Evolutionary conservation across 2,888 invertebrate genomes (phyloP).

Genomic region (Monoplex corrugatus): DNA sequence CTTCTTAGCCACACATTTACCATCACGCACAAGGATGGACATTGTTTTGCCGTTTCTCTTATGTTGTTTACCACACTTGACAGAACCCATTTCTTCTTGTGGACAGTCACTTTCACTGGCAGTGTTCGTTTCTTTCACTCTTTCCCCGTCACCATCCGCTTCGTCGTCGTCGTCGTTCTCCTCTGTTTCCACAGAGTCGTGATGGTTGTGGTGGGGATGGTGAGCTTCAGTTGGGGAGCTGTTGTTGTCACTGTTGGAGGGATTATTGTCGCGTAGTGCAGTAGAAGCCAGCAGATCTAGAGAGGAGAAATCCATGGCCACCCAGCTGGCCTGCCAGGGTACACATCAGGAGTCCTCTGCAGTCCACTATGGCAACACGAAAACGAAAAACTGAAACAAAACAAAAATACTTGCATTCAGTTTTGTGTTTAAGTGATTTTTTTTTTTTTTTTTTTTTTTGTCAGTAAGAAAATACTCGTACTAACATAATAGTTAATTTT

Average conservation of each 20-base stretch:
- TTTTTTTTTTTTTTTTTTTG: no score
- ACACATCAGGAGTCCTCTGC: constrained; percentile 39
- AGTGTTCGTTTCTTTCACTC: no score
- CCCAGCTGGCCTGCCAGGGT: constrained; percentile 42
- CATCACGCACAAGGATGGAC: constrained; percentile 33
- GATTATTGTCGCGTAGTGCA: constrained; percentile 62
- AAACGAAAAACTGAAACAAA: constrained; percentile 31
- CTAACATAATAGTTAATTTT: no score
- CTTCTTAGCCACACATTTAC: constrained; percentile 24
- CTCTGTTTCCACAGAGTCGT: background rate
- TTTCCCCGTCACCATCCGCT: constrained; percentile 34
- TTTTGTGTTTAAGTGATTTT: no score
- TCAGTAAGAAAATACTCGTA: background rate
- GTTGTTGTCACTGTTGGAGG: constrained; percentile 64
- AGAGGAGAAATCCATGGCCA: constrained; percentile 74
- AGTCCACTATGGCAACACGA: background rate
- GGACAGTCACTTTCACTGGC: no score
- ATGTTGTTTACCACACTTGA: constrained; percentile 44
- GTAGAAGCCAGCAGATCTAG: constrained; percentile 76
- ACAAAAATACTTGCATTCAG: background rate
- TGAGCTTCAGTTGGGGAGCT: constrained; percentile 39
- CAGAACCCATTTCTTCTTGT: constrained; percentile 47
- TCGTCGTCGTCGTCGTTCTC: constrained; percentile 47
- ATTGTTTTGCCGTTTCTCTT: constrained; percentile 27
- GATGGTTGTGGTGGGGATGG: constrained; percentile 38